phyloP scores from a whole-genome alignment of 2,888 invertebrate genomes.

The Chloroclystis v-ata region DNA sequence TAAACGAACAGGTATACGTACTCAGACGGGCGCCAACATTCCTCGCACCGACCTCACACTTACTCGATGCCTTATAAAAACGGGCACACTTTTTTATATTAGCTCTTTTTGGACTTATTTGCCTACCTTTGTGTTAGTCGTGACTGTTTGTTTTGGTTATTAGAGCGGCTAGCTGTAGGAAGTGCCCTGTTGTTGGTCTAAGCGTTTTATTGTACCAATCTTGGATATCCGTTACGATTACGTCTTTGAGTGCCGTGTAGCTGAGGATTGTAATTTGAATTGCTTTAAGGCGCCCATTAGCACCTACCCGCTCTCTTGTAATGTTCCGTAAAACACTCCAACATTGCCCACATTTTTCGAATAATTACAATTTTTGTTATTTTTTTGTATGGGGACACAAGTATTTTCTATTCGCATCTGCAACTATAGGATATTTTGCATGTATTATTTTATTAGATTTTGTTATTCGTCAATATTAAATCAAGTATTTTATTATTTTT shows the following conservation, averaged over 20 bases:
- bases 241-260: slow-evolving; percentile 36
- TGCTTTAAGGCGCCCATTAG: slow-evolving; percentile 55
- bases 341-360: too few relatives aligned
- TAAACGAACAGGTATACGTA: slow-evolving; percentile 78
- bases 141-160: slow-evolving; percentile 76
- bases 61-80: slow-evolving; percentile 72
- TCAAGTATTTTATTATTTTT: too few relatives aligned
- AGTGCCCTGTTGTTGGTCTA: slow-evolving; percentile 73
- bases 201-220: slow-evolving; percentile 77
- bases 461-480: too few relatives aligned
- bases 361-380: too few relatives aligned
- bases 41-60: slow-evolving; percentile 77
- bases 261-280: slow-evolving; percentile 44
- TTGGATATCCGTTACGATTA: slow-evolving; percentile 66
- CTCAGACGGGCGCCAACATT: slow-evolving; percentile 79
- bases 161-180: slow-evolving; percentile 72
- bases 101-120: slow-evolving; percentile 75
- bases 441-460: too few relatives aligned
- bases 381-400: too few relatives aligned
- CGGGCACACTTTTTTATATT: slow-evolving; percentile 75
- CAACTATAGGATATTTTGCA: too few relatives aligned
- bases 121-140: slow-evolving; percentile 68
- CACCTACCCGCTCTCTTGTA: slow-evolving; percentile 40
- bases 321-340: too few relatives aligned
- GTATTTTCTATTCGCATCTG: too few relatives aligned